Percentiles rank a stretch among this genome's conserved stretches.
Conservation (phyloP, 1,140 invertebrate species). For the Drosophila pruinosa region DNA sequence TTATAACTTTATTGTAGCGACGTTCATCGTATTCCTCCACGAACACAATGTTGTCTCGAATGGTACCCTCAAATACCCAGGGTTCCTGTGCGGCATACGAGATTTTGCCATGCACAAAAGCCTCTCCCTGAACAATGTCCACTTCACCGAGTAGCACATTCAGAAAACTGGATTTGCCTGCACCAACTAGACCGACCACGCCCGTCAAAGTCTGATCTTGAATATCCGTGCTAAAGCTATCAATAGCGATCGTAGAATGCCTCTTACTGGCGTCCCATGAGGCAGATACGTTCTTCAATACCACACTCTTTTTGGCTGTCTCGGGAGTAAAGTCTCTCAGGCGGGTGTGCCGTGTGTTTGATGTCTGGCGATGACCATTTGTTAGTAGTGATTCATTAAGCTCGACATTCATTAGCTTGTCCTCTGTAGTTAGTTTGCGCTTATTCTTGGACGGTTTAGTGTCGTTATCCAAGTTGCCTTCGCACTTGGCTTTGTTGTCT, state of each 20-base stretch:
- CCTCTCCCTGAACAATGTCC: constrained; percentile 82
- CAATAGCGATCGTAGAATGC: constrained; percentile 71
- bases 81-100: constrained; percentile 91
- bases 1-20: constrained; percentile 85
- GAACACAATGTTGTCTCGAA: constrained; percentile 93
- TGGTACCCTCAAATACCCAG: constrained; percentile 87
- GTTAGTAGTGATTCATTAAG: constrained; percentile 47
- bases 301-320: constrained; percentile 72
- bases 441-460: constrained; percentile 45
- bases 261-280: constrained; percentile 83
- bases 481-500: constrained; percentile 60
- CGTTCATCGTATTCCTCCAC: constrained; percentile 87
- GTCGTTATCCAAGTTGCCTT: constrained; percentile 43
- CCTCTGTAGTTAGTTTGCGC: constrained; percentile 36
- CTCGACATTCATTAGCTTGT: constrained; percentile 52
- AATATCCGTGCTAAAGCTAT: constrained; percentile 85
- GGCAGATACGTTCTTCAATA: constrained; percentile 83
- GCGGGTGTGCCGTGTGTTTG: constrained; percentile 12
- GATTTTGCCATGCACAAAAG: constrained; percentile 87
- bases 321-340: constrained; percentile 72
- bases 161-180: constrained; percentile 90
- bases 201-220: constrained; percentile 87
- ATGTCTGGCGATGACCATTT: constrained; percentile 27
- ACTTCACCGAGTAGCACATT: constrained; percentile 91
- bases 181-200: constrained; percentile 90